These are phyloP conservation scores for Lamprologus callipterus DNA, from an alignment of 2,113 vertebrate genomes.

Conservation along the genomic window DNA sequence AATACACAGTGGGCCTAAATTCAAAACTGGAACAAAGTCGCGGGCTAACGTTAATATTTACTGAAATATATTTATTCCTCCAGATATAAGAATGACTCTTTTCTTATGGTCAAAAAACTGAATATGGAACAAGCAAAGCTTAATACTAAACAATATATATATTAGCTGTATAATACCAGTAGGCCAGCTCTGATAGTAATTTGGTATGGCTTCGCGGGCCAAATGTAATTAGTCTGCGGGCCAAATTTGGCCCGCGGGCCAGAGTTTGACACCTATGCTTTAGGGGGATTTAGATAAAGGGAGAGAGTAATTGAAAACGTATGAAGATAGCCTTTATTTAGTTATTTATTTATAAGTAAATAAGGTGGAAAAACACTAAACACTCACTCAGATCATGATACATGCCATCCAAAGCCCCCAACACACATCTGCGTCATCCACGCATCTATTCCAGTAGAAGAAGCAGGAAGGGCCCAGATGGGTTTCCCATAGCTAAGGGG, in stretches of 20 bases:
- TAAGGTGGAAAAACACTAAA: neutral
- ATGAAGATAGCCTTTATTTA: neutral
- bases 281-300: neutral
- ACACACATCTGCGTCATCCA: neutral
- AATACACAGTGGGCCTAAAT: no score
- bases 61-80: no score
- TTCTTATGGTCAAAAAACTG: no score
- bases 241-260: no score
- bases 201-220: rapidly evolving
- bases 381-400: neutral
- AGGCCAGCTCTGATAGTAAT: no score
- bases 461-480: neutral
- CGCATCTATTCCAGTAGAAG: rapidly evolving
- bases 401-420: neutral
- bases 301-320: neutral
- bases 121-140: no score
- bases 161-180: no score
- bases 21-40: no score
- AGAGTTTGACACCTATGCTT: neutral
- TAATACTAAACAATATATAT: no score
- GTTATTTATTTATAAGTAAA: neutral
- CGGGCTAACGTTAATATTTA: no score
- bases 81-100: no score
- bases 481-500: neutral
- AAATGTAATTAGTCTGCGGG: no score